These are phyloP conservation scores for Orchesella cincta DNA, from an alignment of 1,140 invertebrate genomes.

Conservation along the genomic window DNA sequence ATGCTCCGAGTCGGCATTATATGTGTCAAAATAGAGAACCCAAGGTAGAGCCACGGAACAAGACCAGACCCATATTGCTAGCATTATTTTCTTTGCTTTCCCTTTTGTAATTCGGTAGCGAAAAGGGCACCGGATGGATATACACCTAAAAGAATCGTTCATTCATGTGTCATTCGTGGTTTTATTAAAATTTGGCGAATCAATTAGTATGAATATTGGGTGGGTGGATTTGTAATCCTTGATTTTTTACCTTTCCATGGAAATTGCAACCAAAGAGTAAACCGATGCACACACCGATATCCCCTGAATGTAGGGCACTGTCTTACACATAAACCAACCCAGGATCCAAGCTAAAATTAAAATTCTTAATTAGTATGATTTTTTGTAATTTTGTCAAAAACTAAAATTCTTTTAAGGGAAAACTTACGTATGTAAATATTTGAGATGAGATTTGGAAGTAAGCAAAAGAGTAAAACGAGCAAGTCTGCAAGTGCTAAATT, in stretches of 20 bases:
- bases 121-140: slow-evolving; percentile 64
- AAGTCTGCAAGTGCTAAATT: slow-evolving; percentile 92
- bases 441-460: slow-evolving; percentile 86
- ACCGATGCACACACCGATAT: slow-evolving; percentile 67
- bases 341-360: slow-evolving; percentile 64
- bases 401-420: background rate
- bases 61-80: slow-evolving; percentile 63
- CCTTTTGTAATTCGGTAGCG: slow-evolving; percentile 60
- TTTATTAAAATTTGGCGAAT: background rate
- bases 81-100: slow-evolving; percentile 58
- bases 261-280: slow-evolving; percentile 66
- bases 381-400: background rate
- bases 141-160: slow-evolving; percentile 49
- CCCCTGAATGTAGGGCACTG: slow-evolving; percentile 64
- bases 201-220: background rate
- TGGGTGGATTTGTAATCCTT: background rate
- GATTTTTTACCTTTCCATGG: slow-evolving; percentile 59
- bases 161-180: background rate
- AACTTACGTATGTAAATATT: slow-evolving; percentile 93
- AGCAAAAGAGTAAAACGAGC: slow-evolving; percentile 86
- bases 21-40: slow-evolving; percentile 61
- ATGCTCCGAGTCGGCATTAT: slow-evolving; percentile 52
- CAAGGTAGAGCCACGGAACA: slow-evolving; percentile 63
- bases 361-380: background rate
- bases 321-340: slow-evolving; percentile 64